A percentile compares a stretch with the other conserved stretches of the same genome.
phyloP scores from a whole-genome alignment of 2,113 vertebrate species.

The Leptodactylus fuscus region DNA sequence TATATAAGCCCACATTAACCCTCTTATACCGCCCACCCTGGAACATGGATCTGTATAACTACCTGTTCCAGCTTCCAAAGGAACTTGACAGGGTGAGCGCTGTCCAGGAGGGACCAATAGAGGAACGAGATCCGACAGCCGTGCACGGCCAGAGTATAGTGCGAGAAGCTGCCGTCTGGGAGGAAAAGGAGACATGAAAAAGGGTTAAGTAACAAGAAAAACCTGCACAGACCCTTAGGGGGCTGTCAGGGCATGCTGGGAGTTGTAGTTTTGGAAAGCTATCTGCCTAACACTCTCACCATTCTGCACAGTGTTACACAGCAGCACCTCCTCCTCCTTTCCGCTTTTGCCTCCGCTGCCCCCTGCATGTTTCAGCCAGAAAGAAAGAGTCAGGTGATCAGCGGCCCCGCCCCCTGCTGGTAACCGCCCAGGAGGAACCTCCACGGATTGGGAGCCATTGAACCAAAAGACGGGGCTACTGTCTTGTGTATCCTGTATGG shows the following conservation, averaged over 20 bases:
- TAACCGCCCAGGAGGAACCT: constrained; percentile 77
- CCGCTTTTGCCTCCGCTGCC: constrained; percentile 80
- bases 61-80: constrained; percentile 99
- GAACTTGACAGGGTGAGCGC: constrained; percentile 93
- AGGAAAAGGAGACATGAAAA: neutral
- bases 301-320: constrained; percentile 92
- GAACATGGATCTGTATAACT: too few species aligned
- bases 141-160: constrained; percentile 92
- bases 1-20: neutral
- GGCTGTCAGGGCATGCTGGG: too few species aligned
- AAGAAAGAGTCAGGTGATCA: constrained; percentile 93
- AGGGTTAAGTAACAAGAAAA: neutral
- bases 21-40: neutral
- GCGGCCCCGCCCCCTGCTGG: constrained; percentile 75
- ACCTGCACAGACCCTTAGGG: neutral
- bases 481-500: constrained; percentile 93
- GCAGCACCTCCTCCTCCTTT: constrained; percentile 91
- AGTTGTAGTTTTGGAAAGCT: too few species aligned
- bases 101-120: constrained; percentile 93
- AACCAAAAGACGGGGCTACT: constrained; percentile 97
- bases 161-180: constrained; percentile 91
- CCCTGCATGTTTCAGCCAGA: constrained; percentile 93
- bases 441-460: constrained; percentile 91
- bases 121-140: constrained; percentile 95
- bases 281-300: constrained; percentile 75